phyloP scores from a whole-genome alignment of 2,113 vertebrate species.

The Bothrops jararaca region DNA sequence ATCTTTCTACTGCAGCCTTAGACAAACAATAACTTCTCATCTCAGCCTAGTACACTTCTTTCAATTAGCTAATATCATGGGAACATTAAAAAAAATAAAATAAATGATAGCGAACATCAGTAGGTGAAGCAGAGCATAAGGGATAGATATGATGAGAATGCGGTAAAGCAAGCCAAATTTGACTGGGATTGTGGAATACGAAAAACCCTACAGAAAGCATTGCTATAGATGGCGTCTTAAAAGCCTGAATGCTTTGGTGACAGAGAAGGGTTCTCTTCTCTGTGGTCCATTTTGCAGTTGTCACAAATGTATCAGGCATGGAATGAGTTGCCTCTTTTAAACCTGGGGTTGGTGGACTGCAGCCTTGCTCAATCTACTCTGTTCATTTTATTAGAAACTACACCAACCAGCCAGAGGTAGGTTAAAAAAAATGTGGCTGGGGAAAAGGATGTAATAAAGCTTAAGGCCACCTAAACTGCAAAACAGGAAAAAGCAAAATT shows the following conservation, averaged over 20 bases:
- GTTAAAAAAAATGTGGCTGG: background rate
- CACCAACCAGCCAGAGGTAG: background rate
- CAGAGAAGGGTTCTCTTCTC: background rate
- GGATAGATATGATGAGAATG: slow-evolving; percentile 14
- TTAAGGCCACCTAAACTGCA: background rate
- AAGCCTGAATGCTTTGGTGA: background rate
- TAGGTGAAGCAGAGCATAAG: slow-evolving; percentile 32
- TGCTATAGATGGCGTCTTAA: background rate
- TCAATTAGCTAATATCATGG: slow-evolving; percentile 4
- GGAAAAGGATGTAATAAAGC: background rate
- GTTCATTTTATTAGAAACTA: background rate
- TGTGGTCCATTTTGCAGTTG: background rate
- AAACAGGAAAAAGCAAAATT: background rate
- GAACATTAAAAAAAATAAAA: slow-evolving; percentile 34
- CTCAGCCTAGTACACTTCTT: slow-evolving; percentile 43
- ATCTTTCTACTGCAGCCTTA: slow-evolving; percentile 20
- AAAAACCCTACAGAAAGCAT: background rate
- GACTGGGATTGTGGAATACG: slow-evolving; percentile 15
- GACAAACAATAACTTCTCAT: slow-evolving; percentile 36
- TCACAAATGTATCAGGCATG: background rate
- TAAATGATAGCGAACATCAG: slow-evolving; percentile 8
- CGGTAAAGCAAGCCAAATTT: background rate
- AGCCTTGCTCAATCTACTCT: background rate
- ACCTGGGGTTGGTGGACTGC: background rate
- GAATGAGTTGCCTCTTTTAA: background rate